Evolutionary conservation across 2,888 invertebrate genomes (phyloP), one percentile per base, ranked within the genome.

Genomic region (Sphaerophoria taeniata): DNA sequence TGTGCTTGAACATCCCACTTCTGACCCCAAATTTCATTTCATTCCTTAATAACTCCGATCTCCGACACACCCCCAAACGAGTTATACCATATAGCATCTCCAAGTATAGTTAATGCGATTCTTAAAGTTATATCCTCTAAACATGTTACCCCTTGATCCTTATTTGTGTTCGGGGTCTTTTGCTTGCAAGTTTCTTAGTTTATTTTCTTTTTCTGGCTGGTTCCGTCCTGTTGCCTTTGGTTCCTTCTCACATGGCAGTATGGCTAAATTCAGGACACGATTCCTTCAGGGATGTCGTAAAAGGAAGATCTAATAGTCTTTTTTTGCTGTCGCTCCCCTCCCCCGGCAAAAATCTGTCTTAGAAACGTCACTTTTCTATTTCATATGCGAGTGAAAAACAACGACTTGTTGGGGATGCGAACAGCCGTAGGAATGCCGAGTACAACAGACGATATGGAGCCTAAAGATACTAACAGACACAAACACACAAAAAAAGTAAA

Each of bases 231-330:
- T 53, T 43, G 53, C 7, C 34, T 4, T 31, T 4, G 9, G 6
- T 0, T 9, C 43, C 43, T 24, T 47, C 60, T 61, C 47, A 51
- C 72, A 39, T 82, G 34, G 9, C 9, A 65, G 34, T 79, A 71
- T 84, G 79, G 74, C 67, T 67, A 84, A 75, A 84, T 84, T 84
- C 83, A 84, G 83, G 71, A 79, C 83, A 84, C 83, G 83, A 84
- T 75, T 84, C 75, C 83, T 84, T 75, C 67, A 79, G 83, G 83
- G 75, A 84, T 84, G 83, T 84, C 83, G 79, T 84, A 84, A 84
- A 84, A 60, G 75, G 71, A 79, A 74, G 79, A 84, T 84, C 83
- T 84, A 84, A 79, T 84, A 84, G 83, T 79, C 83, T 67, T 65
- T 65, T 49, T 60, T 84, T 79, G 74, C 79, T 84, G 74, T 75